phyloP scores from a whole-genome alignment of 2,888 invertebrate genomes.

The Neoascia interrupta region DNA sequence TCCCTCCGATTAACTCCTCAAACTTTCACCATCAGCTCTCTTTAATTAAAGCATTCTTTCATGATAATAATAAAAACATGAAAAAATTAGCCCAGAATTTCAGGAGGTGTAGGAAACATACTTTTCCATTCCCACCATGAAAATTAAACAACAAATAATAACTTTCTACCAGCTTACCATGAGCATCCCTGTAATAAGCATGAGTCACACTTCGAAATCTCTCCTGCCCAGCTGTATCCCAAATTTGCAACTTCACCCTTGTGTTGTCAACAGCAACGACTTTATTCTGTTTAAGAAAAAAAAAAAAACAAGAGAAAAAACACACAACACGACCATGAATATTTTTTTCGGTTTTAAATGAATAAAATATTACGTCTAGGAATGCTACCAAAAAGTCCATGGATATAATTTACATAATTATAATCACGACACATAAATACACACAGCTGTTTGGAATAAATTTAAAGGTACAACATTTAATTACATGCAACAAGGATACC shows the following conservation, averaged over 20 bases:
- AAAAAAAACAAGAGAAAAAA: not conserved
- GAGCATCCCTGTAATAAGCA: conserved; percentile 96
- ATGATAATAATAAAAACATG: no score
- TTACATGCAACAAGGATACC: no score
- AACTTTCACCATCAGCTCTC: no score
- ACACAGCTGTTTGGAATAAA: not conserved
- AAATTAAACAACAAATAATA: not conserved
- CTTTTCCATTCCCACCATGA: not conserved
- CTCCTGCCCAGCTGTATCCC: conserved; percentile 98
- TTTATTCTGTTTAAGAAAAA: conserved; percentile 85
- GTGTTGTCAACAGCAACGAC: conserved; percentile 89
- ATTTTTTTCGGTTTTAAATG: not conserved
- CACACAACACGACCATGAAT: not conserved
- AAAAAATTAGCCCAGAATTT: no score
- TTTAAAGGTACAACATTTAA: no score
- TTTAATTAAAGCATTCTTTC: no score
- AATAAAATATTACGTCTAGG: no score
- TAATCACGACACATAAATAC: not conserved
- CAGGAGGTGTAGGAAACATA: no score
- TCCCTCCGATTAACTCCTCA: no score
- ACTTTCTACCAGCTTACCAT: conserved; percentile 83
- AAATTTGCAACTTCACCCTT: conserved; percentile 96
- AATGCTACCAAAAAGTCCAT: not conserved
- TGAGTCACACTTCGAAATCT: conserved; percentile 96
- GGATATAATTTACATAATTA: not conserved